Percentiles rank a stretch among this genome's conserved stretches.
Evolutionary conservation across 92 coral and sea anemone species (phyloP).

Genomic region (Palythoa grandiflora): DNA sequence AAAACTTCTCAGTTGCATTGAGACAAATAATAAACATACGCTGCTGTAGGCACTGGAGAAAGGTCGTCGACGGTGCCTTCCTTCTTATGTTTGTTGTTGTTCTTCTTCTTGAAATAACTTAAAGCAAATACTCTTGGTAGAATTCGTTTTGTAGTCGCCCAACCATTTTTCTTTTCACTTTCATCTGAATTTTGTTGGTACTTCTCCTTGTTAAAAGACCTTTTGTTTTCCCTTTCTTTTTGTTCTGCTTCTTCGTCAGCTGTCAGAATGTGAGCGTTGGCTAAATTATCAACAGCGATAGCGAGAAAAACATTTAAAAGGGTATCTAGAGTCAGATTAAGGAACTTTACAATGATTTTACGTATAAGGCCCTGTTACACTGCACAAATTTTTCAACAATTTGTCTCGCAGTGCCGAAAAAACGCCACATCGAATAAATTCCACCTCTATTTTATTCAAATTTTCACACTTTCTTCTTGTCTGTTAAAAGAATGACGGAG

Average conservation of each 20-base stretch:
- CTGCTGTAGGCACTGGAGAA: not conserved
- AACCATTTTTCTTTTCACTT: slow-evolving; percentile 52
- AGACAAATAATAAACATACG: not conserved
- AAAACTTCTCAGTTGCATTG: no score
- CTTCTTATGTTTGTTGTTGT: slow-evolving; percentile 39
- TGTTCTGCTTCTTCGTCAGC: slow-evolving; percentile 93
- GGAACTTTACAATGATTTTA: not conserved
- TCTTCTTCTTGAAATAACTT: slow-evolving; percentile 49
- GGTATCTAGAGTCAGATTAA: slow-evolving; percentile 81
- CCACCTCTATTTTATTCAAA: no score
- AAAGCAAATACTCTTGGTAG: slow-evolving; percentile 66
- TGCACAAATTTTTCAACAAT: no score
- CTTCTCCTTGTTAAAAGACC: slow-evolving; percentile 60
- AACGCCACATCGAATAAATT: no score
- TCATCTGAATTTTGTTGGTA: slow-evolving; percentile 39
- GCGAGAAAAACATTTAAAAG: slow-evolving; percentile 96
- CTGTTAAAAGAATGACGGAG: no score
- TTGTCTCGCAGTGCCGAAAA: no score
- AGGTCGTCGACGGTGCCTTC: slow-evolving; percentile 10
- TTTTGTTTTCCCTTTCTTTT: slow-evolving; percentile 70
- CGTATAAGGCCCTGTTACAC: no score
- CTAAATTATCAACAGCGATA: slow-evolving; percentile 99
- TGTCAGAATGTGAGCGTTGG: slow-evolving; percentile 96
- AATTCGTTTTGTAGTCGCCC: slow-evolving; percentile 66
- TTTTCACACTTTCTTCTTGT: no score